A percentile compares a stretch with the other conserved stretches of the same genome.
Evolutionary conservation across 2,113 vertebrate genomes (phyloP).

Genomic region (Phyllostomus discolor): DNA sequence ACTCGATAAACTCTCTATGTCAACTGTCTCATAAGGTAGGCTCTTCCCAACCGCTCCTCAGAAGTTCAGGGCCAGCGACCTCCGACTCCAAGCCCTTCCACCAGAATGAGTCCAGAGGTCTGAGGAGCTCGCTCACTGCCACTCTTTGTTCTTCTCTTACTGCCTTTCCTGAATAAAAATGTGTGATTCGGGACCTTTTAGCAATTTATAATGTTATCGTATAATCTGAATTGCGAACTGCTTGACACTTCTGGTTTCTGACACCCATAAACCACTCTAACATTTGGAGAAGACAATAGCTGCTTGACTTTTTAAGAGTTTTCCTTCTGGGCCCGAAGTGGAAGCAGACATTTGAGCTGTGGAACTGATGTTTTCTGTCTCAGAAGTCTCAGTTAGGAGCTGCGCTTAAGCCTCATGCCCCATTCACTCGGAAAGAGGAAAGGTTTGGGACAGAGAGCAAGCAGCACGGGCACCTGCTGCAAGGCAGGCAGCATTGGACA

Average conservation of each 20-base stretch:
- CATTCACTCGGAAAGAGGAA: background rate
- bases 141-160: conserved; percentile 63
- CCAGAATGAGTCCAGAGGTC: background rate
- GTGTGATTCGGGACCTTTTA: background rate
- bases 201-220: background rate
- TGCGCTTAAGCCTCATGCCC: background rate
- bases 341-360: background rate
- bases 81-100: background rate
- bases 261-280: background rate
- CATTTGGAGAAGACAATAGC: background rate
- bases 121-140: conserved; percentile 83
- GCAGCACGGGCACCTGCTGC: background rate
- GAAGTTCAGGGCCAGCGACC: background rate
- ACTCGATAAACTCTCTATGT: background rate
- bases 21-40: background rate
- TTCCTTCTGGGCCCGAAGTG: background rate
- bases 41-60: background rate
- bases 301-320: background rate
- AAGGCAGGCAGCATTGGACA: fast-evolving
- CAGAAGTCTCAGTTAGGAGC: background rate
- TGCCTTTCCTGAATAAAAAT: background rate
- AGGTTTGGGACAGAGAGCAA: background rate
- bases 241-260: background rate
- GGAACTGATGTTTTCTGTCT: background rate
- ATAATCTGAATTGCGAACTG: background rate